Evolutionary conservation across 2,888 invertebrate genomes (phyloP).

Genomic region (Drosophila setosimentum): DNA sequence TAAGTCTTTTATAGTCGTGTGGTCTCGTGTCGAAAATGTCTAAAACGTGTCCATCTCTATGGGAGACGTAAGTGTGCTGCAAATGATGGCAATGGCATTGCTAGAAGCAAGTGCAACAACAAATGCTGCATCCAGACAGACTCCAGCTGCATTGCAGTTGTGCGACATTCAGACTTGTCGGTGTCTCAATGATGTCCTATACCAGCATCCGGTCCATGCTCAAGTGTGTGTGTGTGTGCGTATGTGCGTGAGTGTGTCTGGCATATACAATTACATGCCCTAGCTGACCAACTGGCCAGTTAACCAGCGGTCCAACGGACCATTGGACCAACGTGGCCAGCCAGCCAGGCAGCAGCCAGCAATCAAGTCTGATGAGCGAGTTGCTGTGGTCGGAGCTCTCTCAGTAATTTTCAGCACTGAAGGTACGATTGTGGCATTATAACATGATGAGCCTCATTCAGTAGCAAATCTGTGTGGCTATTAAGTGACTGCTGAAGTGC

Average conservation of each 20-base stretch:
- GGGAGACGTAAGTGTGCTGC: slow-evolving; percentile 13
- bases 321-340: slow-evolving; percentile 6
- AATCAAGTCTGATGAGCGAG: slow-evolving; percentile 50
- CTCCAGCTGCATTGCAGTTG: slow-evolving; percentile 30
- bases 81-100: slow-evolving; percentile 31
- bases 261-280: slow-evolving; percentile 70
- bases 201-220: slow-evolving; percentile 42
- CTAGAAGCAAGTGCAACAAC: slow-evolving; percentile 19
- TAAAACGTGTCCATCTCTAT: slow-evolving; percentile 6
- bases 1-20: neutral
- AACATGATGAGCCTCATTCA: slow-evolving; percentile 75
- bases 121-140: slow-evolving; percentile 12
- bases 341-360: slow-evolving; percentile 29
- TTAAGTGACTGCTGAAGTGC: slow-evolving; percentile 43
- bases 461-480: slow-evolving; percentile 48
- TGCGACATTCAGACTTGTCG: slow-evolving; percentile 33
- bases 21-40: neutral
- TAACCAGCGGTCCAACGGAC: slow-evolving; percentile 37
- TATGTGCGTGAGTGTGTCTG: slow-evolving; percentile 26
- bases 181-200: slow-evolving; percentile 59
- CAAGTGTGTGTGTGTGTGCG: slow-evolving; percentile 11
- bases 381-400: slow-evolving; percentile 43
- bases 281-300: slow-evolving; percentile 44
- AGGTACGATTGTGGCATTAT: slow-evolving; percentile 62
- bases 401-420: slow-evolving; percentile 55